These are phyloP conservation scores for Asbolus verrucosus DNA, from an alignment of 1,140 invertebrate species.

Conservation along the genomic window DNA sequence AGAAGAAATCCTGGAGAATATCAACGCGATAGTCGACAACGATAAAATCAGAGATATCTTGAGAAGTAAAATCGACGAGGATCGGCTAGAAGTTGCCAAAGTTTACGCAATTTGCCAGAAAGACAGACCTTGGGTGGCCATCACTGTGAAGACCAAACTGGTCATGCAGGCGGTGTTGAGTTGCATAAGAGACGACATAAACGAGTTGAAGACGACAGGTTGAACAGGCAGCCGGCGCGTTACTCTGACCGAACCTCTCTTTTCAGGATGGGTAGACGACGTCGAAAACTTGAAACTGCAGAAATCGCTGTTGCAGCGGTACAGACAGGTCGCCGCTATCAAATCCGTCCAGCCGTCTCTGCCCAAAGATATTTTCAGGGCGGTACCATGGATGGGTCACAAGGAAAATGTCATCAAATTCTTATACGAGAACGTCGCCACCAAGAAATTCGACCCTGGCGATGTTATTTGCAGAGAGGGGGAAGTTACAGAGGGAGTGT, in stretches of 20 bases:
- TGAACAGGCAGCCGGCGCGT: too few species aligned
- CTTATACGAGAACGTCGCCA: neutral
- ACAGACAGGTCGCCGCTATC: neutral
- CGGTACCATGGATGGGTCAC: neutral
- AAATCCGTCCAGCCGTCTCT: neutral
- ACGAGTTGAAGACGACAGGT: too few species aligned
- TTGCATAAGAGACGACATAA: conserved; percentile 64
- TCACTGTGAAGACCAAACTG: conserved; percentile 66
- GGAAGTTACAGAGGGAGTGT: conserved; percentile 23
- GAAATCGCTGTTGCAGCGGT: neutral
- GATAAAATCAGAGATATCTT: conserved; percentile 65
- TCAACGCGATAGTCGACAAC: conserved; percentile 71
- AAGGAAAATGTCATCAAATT: neutral
- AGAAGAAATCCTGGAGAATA: conserved; percentile 69
- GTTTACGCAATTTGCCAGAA: conserved; percentile 65
- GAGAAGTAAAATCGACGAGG: conserved; percentile 62
- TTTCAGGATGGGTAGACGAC: conserved; percentile 39
- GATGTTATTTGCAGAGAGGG: conserved; percentile 39
- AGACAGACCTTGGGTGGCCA: conserved; percentile 66
- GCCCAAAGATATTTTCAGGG: neutral
- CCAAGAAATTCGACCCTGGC: conserved; percentile 14
- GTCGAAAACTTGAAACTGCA: conserved; percentile 25
- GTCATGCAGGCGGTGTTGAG: conserved; percentile 65
- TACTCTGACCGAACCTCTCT: too few species aligned
- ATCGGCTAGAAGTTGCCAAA: conserved; percentile 64